Conservation (phyloP, 2,113 vertebrate species). For the Capreolus pygargus region DNA sequence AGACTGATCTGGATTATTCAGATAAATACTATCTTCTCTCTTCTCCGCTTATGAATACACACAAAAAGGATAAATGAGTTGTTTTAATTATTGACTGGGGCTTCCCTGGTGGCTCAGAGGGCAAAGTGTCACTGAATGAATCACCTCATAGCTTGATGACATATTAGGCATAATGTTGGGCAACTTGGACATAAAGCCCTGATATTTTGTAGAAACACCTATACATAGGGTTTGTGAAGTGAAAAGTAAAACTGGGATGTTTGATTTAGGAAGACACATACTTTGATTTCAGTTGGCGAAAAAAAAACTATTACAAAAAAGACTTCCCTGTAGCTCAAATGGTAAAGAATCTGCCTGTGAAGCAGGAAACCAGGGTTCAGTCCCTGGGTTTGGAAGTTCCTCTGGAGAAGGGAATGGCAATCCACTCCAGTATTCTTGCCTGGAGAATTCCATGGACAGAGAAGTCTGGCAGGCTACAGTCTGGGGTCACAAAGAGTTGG, state of each 20-base stretch:
- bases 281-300: background rate
- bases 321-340: too few species aligned
- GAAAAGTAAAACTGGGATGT: background rate
- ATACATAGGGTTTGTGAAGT: background rate
- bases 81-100: background rate
- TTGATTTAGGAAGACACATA: background rate
- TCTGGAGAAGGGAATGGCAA: too few species aligned
- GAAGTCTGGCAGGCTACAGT: too few species aligned
- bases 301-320: background rate
- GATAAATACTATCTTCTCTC: background rate
- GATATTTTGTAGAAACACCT: background rate
- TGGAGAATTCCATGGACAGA: too few species aligned
- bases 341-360: too few species aligned
- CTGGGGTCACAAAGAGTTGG: too few species aligned
- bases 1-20: background rate
- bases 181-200: background rate
- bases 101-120: background rate
- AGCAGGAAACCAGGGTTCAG: too few species aligned
- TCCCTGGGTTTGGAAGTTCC: too few species aligned
- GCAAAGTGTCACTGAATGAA: background rate
- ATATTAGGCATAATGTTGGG: background rate
- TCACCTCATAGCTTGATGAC: background rate
- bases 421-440: too few species aligned
- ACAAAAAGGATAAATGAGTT: background rate
- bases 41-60: background rate